phyloP scores from a whole-genome alignment of 2,888 invertebrate species.

The Cremastinae sp. region DNA sequence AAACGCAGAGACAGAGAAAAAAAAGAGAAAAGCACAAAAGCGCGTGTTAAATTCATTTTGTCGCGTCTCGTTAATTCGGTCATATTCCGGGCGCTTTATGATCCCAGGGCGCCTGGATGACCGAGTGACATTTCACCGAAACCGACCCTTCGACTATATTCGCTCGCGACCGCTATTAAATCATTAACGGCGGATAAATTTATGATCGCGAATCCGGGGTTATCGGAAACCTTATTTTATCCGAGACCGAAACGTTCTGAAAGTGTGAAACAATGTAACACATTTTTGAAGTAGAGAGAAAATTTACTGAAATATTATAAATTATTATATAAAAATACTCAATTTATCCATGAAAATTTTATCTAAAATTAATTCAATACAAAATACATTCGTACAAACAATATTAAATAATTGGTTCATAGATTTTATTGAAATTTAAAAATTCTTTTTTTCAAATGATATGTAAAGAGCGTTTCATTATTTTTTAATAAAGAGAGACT shows the following conservation, averaged over 20 bases:
- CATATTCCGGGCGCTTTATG: not conserved
- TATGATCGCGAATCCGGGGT: constrained; percentile 8
- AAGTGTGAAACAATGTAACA: no score
- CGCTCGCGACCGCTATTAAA: constrained; percentile 45
- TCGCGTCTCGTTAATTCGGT: constrained; percentile 1
- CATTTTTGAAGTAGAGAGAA: no score
- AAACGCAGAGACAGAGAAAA: constrained; percentile 1
- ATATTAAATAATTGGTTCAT: no score
- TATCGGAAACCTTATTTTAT: not conserved
- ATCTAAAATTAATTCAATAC: no score
- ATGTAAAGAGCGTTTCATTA: no score
- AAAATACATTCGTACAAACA: no score
- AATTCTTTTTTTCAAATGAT: no score
- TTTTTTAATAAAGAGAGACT: no score
- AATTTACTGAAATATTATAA: no score
- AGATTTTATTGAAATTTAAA: constrained; percentile 6
- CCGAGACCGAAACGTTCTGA: not conserved
- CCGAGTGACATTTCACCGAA: constrained; percentile 72
- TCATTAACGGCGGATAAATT: constrained; percentile 43
- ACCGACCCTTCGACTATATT: constrained; percentile 58
- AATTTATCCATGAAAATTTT: no score
- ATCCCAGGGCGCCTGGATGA: constrained; percentile 60
- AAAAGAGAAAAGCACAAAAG: no score
- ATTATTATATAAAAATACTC: no score
- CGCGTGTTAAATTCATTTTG: constrained; percentile 31